Conservation (phyloP, 2,888 invertebrate genomes). For the Cylindroiulus punctatus region DNA sequence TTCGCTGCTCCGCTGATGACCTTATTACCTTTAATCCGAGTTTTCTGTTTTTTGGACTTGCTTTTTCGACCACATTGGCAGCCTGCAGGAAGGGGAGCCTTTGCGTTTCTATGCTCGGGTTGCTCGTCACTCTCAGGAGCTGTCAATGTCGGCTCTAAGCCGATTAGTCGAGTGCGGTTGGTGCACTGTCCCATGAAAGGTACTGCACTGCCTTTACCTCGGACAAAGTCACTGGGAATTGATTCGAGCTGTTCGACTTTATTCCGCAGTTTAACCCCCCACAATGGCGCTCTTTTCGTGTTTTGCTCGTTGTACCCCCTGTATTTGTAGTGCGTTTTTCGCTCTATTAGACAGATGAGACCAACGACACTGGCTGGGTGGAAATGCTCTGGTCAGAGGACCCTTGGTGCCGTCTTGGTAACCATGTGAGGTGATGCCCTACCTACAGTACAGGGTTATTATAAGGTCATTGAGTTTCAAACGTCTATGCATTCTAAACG, state of each 20-base stretch:
- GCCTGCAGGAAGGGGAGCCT: background rate
- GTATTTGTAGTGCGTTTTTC: background rate
- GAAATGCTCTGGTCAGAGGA: background rate
- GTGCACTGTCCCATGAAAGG: conserved; percentile 46
- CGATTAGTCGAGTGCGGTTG: conserved; percentile 38
- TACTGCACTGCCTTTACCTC: conserved; percentile 6
- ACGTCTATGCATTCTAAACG: no score
- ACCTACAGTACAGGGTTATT: no score
- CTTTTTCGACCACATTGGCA: background rate
- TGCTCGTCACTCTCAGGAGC: background rate
- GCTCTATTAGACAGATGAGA: background rate
- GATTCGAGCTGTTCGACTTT: background rate
- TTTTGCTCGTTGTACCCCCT: background rate
- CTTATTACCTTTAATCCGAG: background rate
- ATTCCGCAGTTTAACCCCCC: background rate
- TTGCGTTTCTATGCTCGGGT: background rate
- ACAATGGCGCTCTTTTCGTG: background rate
- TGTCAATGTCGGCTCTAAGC: conserved; percentile 15
- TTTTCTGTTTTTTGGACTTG: background rate
- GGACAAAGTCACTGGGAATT: background rate
- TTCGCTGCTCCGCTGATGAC: background rate
- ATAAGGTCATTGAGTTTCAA: no score
- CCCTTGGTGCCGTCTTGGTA: no score
- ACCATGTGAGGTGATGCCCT: no score
- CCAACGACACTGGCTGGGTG: background rate